phyloP scores from a whole-genome alignment of 2,888 invertebrate genomes.

The Caradrina clavipalpis region DNA sequence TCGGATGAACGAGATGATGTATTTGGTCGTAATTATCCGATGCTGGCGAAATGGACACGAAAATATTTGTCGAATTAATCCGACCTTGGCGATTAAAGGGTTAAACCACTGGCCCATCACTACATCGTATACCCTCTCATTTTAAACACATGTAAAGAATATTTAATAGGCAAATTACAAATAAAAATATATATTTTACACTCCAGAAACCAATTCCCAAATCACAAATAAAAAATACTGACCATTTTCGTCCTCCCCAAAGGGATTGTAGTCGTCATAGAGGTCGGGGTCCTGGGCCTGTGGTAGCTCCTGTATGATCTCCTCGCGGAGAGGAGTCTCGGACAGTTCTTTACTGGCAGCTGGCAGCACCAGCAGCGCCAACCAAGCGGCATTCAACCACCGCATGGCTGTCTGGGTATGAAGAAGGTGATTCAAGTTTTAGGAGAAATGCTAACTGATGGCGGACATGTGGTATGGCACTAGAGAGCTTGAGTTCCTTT shows the following conservation, averaged over 20 bases:
- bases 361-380: slow-evolving; percentile 78
- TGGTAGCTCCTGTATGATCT: slow-evolving; percentile 71
- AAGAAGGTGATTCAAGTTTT: background rate
- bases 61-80: too few species aligned
- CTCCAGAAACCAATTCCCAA: background rate
- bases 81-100: too few species aligned
- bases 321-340: slow-evolving; percentile 67
- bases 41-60: too few species aligned
- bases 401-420: slow-evolving; percentile 69
- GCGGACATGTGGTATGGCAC: too few species aligned
- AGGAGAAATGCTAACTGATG: background rate
- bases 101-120: too few species aligned
- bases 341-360: slow-evolving; percentile 78
- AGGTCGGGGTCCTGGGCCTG: slow-evolving; percentile 82
- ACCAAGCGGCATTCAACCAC: slow-evolving; percentile 75
- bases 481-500: too few species aligned
- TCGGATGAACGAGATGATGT: too few species aligned
- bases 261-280: slow-evolving; percentile 82
- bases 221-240: slow-evolving; percentile 11
- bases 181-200: too few species aligned
- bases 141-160: too few species aligned
- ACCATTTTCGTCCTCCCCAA: slow-evolving; percentile 82
- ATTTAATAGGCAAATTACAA: too few species aligned
- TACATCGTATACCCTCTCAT: too few species aligned
- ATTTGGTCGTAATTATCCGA: too few species aligned